These are phyloP conservation scores for Caloenas nicobarica DNA, from an alignment of 2,113 vertebrate species.

Conservation along the genomic window DNA sequence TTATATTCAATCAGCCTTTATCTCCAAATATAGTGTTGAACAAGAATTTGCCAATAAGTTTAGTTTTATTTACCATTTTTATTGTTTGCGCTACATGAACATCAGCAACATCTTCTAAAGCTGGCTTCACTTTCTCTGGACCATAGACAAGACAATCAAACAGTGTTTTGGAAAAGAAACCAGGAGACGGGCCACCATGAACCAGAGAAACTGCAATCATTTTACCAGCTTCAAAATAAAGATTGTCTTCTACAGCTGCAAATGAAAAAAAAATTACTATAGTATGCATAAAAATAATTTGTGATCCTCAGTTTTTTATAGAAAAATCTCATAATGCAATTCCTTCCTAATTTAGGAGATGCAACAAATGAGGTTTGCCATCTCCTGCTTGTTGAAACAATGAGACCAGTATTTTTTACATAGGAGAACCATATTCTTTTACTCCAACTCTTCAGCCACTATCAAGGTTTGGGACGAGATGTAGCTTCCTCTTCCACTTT, in stretches of 20 bases:
- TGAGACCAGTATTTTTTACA: not conserved
- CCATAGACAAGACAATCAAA: slow-evolving; percentile 82
- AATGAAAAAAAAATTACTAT: not conserved
- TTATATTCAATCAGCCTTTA: not conserved
- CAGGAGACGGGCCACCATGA: slow-evolving; percentile 83
- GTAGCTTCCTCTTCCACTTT: not conserved
- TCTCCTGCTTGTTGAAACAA: not conserved
- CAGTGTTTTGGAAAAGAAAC: slow-evolving; percentile 88
- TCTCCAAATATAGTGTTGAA: not conserved
- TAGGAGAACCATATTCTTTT: not conserved
- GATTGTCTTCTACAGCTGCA: slow-evolving; percentile 78
- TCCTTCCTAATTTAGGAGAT: not conserved
- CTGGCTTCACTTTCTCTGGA: slow-evolving; percentile 76
- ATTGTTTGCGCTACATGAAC: slow-evolving; percentile 70
- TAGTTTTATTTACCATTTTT: slow-evolving; percentile 70
- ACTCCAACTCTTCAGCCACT: not conserved
- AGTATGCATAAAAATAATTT: not conserved
- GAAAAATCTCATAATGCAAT: not conserved
- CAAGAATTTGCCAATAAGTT: not conserved
- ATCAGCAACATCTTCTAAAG: slow-evolving; percentile 79
- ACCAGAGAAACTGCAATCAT: slow-evolving; percentile 82
- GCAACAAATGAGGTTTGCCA: not conserved
- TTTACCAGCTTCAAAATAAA: slow-evolving; percentile 83
- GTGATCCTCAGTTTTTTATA: not conserved
- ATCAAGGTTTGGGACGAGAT: not conserved